phyloP scores from a whole-genome alignment of 53 echinoderm and acorn worm genomes.

The Henricia sp. region DNA sequence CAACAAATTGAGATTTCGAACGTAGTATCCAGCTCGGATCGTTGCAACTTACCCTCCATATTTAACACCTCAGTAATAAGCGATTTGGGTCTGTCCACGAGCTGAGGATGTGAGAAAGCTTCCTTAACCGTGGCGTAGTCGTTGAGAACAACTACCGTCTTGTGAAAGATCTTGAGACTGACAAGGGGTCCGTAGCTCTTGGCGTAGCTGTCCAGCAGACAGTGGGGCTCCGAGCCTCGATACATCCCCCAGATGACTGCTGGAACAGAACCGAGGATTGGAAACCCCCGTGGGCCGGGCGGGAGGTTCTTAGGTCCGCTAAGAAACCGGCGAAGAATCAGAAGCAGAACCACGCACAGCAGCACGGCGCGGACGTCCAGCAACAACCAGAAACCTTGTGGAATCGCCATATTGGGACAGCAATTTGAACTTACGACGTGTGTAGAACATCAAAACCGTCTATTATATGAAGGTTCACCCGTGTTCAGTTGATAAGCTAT shows the following conservation, averaged over 20 bases:
- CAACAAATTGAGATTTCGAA: no score
- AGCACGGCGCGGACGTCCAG: conserved; percentile 17
- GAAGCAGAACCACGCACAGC: background rate
- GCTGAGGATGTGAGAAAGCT: conserved; percentile 38
- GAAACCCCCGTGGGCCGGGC: conserved; percentile 45
- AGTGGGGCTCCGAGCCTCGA: conserved; percentile 34
- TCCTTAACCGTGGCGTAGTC: conserved; percentile 53
- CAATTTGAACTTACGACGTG: no score
- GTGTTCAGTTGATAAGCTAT: no score
- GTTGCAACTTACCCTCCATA: no score
- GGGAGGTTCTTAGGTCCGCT: conserved; percentile 28
- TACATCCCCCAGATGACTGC: background rate
- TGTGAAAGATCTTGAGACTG: conserved; percentile 25
- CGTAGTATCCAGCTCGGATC: no score
- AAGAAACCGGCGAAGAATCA: conserved; percentile 35
- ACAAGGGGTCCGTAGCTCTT: conserved; percentile 48
- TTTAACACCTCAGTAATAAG: no score
- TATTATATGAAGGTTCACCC: no score
- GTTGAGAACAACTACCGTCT: conserved; percentile 19
- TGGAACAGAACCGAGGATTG: conserved; percentile 35
- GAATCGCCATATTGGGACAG: no score
- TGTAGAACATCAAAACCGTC: no score
- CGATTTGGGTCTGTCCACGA: conserved; percentile 33
- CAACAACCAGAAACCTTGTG: no score
- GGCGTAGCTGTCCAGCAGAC: background rate